A percentile compares a stretch with the other conserved stretches of the same genome.
Evolutionary conservation across 1,140 invertebrate genomes (phyloP).

Genomic region (Globodera rostochiensis): DNA sequence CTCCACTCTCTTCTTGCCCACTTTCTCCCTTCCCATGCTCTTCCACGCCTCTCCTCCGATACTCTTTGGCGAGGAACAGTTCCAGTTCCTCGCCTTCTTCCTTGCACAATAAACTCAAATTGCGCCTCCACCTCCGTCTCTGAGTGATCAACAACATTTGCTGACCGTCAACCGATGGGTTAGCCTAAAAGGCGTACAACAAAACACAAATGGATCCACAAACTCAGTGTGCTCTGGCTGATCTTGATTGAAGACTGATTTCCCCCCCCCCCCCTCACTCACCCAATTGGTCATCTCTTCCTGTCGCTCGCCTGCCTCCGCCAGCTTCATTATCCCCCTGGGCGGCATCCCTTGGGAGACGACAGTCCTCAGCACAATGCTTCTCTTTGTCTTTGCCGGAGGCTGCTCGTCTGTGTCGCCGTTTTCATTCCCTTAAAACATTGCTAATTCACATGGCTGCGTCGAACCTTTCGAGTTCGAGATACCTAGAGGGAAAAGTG

Average conservation of each 20-base stretch:
- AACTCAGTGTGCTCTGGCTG: no score
- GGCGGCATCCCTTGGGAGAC: constrained; percentile 6
- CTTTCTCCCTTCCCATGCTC: neutral
- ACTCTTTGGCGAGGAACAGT: constrained; percentile 10
- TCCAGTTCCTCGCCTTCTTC: constrained; percentile 29
- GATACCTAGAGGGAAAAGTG: no score
- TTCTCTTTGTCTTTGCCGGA: constrained; percentile 20
- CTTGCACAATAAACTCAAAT: constrained; percentile 31
- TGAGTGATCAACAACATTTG: constrained; percentile 31
- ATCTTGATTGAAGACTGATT: no score
- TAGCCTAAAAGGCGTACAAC: neutral
- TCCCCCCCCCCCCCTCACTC: neutral
- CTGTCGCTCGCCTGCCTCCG: neutral
- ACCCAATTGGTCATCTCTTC: constrained; percentile 2
- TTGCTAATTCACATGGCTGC: neutral
- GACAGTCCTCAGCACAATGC: constrained; percentile 20
- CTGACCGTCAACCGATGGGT: constrained; percentile 17
- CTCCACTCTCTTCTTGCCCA: neutral
- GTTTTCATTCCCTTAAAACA: constrained; percentile 12
- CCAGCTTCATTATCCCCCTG: neutral
- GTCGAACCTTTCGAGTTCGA: no score
- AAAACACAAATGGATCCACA: no score
- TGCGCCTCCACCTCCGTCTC: constrained; percentile 22
- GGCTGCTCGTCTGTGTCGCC: neutral
- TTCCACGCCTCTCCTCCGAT: neutral